Conservation (phyloP, 2,113 vertebrate species). For the Melanocharis versteri region DNA sequence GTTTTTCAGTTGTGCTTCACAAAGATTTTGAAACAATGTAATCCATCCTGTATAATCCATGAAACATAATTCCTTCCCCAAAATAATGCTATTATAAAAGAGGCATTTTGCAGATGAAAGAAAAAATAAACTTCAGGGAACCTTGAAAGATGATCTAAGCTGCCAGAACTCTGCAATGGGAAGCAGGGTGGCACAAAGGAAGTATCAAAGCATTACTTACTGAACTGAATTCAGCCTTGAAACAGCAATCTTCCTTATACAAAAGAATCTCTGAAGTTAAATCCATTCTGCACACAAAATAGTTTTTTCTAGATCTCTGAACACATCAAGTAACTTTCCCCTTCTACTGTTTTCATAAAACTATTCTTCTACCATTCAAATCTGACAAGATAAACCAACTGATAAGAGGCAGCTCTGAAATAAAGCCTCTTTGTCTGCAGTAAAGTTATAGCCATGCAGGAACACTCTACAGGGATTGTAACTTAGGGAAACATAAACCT, state of each 20-base stretch:
- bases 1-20: neutral
- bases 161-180: neutral
- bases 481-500: neutral
- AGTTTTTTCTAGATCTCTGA: neutral
- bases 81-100: neutral
- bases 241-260: neutral
- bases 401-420: neutral
- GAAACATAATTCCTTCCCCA: neutral
- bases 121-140: neutral
- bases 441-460: neutral
- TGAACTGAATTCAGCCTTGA: neutral
- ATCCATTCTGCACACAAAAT: neutral
- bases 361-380: neutral
- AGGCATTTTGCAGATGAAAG: neutral
- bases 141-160: neutral
- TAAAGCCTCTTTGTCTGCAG: neutral
- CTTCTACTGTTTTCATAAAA: neutral
- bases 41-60: neutral
- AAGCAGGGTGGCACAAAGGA: neutral
- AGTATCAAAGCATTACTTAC: neutral
- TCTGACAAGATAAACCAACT: slow-evolving; percentile 1
- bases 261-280: neutral
- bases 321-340: neutral
- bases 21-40: neutral
- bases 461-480: neutral